These are phyloP conservation scores for Myripristis jacobus DNA, from an alignment of 2,797 vertebrate genomes.

Conservation along the genomic window DNA sequence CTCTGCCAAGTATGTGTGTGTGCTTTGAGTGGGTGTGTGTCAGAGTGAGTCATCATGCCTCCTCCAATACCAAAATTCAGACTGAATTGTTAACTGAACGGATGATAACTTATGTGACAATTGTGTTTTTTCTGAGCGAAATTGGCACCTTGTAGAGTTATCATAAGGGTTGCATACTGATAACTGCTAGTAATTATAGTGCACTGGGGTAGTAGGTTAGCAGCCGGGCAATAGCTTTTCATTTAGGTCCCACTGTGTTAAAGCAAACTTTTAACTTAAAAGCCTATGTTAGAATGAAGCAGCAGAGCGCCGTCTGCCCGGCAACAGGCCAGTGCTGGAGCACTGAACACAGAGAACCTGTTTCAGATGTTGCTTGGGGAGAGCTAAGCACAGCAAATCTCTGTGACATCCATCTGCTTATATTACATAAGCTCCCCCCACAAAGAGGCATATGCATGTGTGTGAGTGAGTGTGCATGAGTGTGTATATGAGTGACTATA, in stretches of 20 bases:
- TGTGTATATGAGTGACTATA: slow-evolving; percentile 39
- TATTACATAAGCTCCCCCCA: slow-evolving; percentile 65
- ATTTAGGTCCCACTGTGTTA: slow-evolving; percentile 30
- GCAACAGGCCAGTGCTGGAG: slow-evolving; percentile 48
- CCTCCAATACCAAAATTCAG: slow-evolving; percentile 48
- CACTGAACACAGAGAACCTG: slow-evolving; percentile 61
- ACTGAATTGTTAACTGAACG: slow-evolving; percentile 21
- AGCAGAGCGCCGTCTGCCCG: slow-evolving; percentile 39
- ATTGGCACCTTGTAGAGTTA: neutral
- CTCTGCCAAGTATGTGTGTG: slow-evolving; percentile 58
- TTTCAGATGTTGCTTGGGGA: slow-evolving; percentile 74
- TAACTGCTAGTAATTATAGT: slow-evolving; percentile 18
- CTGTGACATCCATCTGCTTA: slow-evolving; percentile 73
- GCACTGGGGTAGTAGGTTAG: slow-evolving; percentile 21
- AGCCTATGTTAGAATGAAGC: slow-evolving; percentile 50
- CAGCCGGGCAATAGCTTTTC: slow-evolving; percentile 19
- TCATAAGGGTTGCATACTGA: slow-evolving; percentile 3
- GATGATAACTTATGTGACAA: slow-evolving; percentile 24
- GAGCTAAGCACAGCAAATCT: slow-evolving; percentile 68
- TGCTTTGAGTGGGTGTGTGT: slow-evolving; percentile 28
- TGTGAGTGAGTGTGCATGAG: slow-evolving; percentile 12
- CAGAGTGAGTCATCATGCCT: slow-evolving; percentile 52
- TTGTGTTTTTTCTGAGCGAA: slow-evolving; percentile 30
- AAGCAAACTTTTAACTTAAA: slow-evolving; percentile 41
- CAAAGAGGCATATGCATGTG: slow-evolving; percentile 38